Conservation (phyloP, 1,140 invertebrate species). For the Aphis craccivora region DNA sequence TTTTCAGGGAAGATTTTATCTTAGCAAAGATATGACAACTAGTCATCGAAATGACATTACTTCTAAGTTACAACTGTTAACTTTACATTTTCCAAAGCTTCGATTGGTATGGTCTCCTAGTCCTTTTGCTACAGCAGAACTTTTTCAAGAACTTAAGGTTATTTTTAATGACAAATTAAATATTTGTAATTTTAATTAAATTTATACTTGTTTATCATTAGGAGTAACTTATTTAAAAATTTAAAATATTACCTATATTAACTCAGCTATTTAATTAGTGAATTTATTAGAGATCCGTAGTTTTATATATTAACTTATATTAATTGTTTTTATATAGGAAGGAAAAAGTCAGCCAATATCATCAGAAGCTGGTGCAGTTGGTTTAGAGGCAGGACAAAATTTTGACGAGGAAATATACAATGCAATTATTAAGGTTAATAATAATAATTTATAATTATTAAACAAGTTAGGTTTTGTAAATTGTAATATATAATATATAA, state of each 20-base stretch:
- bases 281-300: neutral
- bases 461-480: neutral
- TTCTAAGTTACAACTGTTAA: constrained; percentile 87
- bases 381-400: constrained; percentile 69
- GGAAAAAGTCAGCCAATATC: constrained; percentile 80
- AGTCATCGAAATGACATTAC: constrained; percentile 72
- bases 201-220: neutral
- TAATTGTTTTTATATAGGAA: constrained; percentile 67
- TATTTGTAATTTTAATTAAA: neutral
- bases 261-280: neutral
- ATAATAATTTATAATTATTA: neutral
- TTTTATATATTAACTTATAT: neutral
- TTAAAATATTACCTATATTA: neutral
- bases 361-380: constrained; percentile 72
- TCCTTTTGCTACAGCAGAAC: constrained; percentile 92
- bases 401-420: constrained; percentile 78
- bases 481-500: neutral
- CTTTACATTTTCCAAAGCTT: constrained; percentile 91
- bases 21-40: constrained; percentile 78
- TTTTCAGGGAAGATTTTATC: constrained; percentile 76
- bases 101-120: constrained; percentile 94
- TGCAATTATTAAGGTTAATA: constrained; percentile 69
- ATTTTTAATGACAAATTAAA: constrained; percentile 42
- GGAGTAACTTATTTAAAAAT: neutral
- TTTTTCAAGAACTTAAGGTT: constrained; percentile 89